Percentiles rank a stretch among this genome's conserved stretches.
phyloP scores from a whole-genome alignment of 2,888 invertebrate genomes.

The Tipula helvola region DNA sequence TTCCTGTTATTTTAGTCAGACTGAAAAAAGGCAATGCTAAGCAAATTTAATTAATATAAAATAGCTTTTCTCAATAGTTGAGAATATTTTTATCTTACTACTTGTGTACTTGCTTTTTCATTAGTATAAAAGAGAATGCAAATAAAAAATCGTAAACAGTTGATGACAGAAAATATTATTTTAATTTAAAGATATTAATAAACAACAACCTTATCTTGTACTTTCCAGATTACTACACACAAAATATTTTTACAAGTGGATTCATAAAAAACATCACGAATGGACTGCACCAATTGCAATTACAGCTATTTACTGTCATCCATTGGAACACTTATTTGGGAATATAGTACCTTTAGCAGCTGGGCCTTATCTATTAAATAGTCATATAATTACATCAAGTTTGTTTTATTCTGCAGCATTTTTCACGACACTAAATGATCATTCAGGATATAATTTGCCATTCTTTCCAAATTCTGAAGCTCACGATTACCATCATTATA shows the following conservation, averaged over 20 bases:
- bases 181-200: too few relatives aligned
- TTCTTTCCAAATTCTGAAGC: slow-evolving; percentile 10
- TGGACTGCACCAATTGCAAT: slow-evolving; percentile 11
- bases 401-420: slow-evolving; percentile 9
- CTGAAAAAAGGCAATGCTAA: too few relatives aligned
- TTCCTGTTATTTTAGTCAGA: too few relatives aligned
- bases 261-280: slow-evolving; percentile 15
- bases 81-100: too few relatives aligned
- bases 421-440: slow-evolving; percentile 10
- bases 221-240: neutral
- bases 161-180: too few relatives aligned
- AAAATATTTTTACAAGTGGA: slow-evolving; percentile 8
- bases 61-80: too few relatives aligned
- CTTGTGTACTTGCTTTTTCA: too few relatives aligned
- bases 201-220: too few relatives aligned
- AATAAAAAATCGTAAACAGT: too few relatives aligned
- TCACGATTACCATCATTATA: slow-evolving; percentile 13
- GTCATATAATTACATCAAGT: neutral
- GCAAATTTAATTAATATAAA: too few relatives aligned
- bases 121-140: too few relatives aligned
- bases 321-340: slow-evolving; percentile 12
- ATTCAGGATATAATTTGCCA: slow-evolving; percentile 13
- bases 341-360: slow-evolving; percentile 10
- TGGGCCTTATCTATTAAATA: neutral
- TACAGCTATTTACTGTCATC: slow-evolving; percentile 12